phyloP scores from a whole-genome alignment of 2,888 invertebrate genomes.

The Isotomurus palustris region DNA sequence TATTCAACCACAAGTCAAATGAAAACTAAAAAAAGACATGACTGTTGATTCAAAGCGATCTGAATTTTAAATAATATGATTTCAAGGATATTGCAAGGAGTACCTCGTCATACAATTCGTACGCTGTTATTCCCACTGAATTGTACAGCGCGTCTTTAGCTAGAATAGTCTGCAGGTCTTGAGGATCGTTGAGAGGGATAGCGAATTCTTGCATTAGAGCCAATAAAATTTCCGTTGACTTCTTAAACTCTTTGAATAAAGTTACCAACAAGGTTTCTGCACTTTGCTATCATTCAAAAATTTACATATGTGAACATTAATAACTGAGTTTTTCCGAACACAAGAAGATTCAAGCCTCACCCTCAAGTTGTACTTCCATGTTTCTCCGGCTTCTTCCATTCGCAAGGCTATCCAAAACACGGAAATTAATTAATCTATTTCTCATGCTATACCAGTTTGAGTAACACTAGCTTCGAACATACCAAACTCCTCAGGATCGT shows the following conservation, averaged over 20 bases:
- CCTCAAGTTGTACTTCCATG: slow-evolving; percentile 88
- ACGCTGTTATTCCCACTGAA: slow-evolving; percentile 81
- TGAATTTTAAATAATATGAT: too few species aligned
- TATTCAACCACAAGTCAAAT: slow-evolving; percentile 87
- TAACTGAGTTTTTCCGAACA: background rate
- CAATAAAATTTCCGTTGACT: slow-evolving; percentile 67
- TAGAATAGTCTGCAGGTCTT: slow-evolving; percentile 72
- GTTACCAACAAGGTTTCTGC: slow-evolving; percentile 80
- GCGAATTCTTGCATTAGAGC: slow-evolving; percentile 66
- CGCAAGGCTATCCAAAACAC: slow-evolving; percentile 42
- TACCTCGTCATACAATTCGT: slow-evolving; percentile 84
- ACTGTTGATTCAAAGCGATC: too few species aligned
- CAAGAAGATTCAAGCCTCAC: slow-evolving; percentile 54
- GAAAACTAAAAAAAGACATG: slow-evolving; percentile 68
- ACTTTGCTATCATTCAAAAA: slow-evolving; percentile 79
- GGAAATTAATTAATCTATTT: background rate
- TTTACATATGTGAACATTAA: slow-evolving; percentile 23
- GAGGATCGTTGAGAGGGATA: slow-evolving; percentile 59
- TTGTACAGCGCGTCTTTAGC: slow-evolving; percentile 90
- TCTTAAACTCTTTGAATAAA: slow-evolving; percentile 73
- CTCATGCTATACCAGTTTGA: background rate
- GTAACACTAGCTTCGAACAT: slow-evolving; percentile 47
- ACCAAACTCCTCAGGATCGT: slow-evolving; percentile 85
- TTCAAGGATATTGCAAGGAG: slow-evolving; percentile 46
- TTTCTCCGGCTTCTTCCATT: slow-evolving; percentile 76